phyloP scores from a whole-genome alignment of 2,113 vertebrate genomes.

The Panurus biarmicus region DNA sequence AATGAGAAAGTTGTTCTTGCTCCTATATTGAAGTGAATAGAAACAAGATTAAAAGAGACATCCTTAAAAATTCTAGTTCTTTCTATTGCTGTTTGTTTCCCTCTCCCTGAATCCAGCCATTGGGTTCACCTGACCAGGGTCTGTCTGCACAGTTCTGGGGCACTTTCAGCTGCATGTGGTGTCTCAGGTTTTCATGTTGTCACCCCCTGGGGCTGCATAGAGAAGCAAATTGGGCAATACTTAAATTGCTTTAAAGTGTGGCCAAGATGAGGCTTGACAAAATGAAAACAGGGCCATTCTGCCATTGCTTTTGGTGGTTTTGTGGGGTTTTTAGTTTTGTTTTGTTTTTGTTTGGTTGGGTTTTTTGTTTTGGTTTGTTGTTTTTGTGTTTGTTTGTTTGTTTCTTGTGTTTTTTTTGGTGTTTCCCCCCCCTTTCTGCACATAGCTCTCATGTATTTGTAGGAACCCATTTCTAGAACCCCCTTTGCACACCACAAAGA shows the following conservation, averaged over 20 bases:
- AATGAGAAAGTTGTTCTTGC: background rate
- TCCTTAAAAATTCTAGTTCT: background rate
- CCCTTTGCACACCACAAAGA: rapidly evolving
- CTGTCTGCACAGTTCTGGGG: background rate
- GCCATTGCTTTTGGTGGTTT: background rate
- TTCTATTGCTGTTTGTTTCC: background rate
- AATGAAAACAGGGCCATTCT: background rate
- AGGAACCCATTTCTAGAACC: background rate
- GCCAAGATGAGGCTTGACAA: background rate
- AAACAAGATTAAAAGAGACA: background rate
- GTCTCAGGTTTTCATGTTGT: background rate
- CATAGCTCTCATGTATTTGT: rapidly evolving
- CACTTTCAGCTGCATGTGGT: background rate
- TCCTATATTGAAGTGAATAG: background rate
- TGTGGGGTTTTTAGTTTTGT: background rate
- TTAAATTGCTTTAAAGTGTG: background rate
- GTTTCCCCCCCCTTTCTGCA: rapidly evolving
- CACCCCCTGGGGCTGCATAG: background rate
- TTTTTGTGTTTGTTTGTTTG: no score
- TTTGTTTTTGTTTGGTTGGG: no score
- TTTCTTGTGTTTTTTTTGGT: no score
- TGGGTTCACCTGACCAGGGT: background rate
- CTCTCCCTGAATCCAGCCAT: background rate
- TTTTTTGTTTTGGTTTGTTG: no score
- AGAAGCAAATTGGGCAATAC: background rate